Evolutionary conservation across 2,888 invertebrate genomes (phyloP), one percentile per base, ranked within the genome.

Genomic region (Eupelmus urozonus): DNA sequence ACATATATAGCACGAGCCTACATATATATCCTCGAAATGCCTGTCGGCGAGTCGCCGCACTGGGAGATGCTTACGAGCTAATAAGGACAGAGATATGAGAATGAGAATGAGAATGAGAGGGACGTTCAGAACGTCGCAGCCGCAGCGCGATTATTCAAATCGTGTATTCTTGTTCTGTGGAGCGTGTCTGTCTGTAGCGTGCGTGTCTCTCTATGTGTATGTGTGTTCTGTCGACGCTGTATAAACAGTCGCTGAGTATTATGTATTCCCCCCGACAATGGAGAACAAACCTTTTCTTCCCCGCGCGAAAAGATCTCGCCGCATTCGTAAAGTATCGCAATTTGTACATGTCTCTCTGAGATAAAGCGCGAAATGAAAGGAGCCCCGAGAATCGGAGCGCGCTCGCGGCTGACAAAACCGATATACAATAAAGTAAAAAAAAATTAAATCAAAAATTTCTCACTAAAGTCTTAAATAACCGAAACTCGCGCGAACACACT

Each of bases 1-100:
- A 80, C 79, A 63, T 42, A 63, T 59, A 49, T 79, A 80, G 82
- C 82, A 82, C 80, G 80, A 82, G 78, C 80, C 81, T 78, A 81
- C 29, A 63, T 7, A 63, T 23, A 34, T 20, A 55, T 60, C 34
- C 60, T 60, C 60, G 65, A 63, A 71, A 67, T 40, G 4, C 20
- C 59, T 5, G 34, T 34, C 3, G 34, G 3, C 34, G 34, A 34
- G 34, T 34, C 9, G n/a, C 9, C 9, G 34, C 9, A 34, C 9
- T 34, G 34, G 3, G 45, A 45, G 16, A 45, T 72, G 29, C 71
- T 78, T 78, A 78, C 60, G 75, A 79, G 65, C 79, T 81, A 76
- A 77, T 73, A 81, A 77, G 40, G 60, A 40, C 42, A 59, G 53
- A 67, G 27, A 49, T 34, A 45, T 23, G 34, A 55, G 18, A 45